Evolutionary conservation across 2,113 vertebrate species (phyloP).

Genomic region (Odocoileus hemionus): DNA sequence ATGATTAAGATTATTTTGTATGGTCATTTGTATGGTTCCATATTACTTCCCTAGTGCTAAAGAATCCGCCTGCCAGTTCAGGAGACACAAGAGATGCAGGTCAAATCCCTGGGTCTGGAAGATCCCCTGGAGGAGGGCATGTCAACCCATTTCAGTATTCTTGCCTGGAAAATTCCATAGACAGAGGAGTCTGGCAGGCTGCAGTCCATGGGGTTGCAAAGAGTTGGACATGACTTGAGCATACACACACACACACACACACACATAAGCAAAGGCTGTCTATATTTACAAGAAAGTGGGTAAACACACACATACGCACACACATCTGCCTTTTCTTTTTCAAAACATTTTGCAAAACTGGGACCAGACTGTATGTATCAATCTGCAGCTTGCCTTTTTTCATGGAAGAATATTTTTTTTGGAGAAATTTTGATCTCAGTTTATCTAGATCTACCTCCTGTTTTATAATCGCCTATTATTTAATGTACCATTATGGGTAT

Average conservation of each 20-base stretch:
- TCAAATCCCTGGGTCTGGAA: neutral
- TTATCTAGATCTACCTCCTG: neutral
- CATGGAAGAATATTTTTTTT: neutral
- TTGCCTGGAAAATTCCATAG: neutral
- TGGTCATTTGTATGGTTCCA: neutral
- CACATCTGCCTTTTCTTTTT: neutral
- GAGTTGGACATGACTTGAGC: neutral
- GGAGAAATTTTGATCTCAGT: neutral
- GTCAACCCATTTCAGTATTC: neutral
- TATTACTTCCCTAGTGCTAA: neutral
- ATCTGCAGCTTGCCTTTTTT: neutral
- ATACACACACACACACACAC: neutral
- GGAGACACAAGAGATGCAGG: neutral
- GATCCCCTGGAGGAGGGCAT: neutral
- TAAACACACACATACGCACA: neutral
- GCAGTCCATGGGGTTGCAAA: neutral
- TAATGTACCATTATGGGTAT: neutral
- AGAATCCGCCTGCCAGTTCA: neutral
- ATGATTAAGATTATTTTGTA: neutral
- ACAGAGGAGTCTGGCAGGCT: neutral
- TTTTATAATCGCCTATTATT: neutral
- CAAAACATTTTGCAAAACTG: neutral
- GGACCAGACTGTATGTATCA: neutral
- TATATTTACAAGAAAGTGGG: neutral
- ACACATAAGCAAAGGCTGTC: neutral